phyloP scores from a whole-genome alignment of 37 sponge, comb jelly and placozoan species.

The Corticium candelabrum region DNA sequence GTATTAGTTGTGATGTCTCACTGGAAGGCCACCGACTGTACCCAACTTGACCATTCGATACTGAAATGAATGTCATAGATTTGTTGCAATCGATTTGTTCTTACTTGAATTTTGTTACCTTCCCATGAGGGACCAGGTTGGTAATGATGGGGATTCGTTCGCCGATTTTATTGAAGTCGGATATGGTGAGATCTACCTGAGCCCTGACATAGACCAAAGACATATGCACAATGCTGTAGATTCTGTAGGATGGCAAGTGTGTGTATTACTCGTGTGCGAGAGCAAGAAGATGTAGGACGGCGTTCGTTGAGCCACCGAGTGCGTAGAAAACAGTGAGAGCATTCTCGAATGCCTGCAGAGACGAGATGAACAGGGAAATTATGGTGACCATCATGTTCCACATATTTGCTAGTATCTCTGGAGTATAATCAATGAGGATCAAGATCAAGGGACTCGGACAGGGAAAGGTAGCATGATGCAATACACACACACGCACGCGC shows the following conservation, averaged over 20 bases:
- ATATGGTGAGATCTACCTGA: conserved; percentile 39
- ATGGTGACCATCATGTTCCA: too few relatives aligned
- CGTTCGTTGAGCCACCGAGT: conserved; percentile 64
- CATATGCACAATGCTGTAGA: too few relatives aligned
- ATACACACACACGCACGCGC: too few relatives aligned
- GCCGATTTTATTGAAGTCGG: conserved; percentile 58
- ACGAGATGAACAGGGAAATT: neutral
- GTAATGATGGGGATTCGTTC: conserved; percentile 39
- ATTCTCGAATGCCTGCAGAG: conserved; percentile 65
- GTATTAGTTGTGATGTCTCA: neutral
- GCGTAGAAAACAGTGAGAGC: conserved; percentile 52
- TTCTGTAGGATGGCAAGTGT: too few relatives aligned
- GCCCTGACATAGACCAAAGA: too few relatives aligned
- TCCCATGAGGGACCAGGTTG: conserved; percentile 67
- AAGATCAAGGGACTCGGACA: too few relatives aligned
- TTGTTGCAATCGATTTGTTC: too few relatives aligned
- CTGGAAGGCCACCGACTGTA: conserved; percentile 54
- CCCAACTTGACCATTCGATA: conserved; percentile 61
- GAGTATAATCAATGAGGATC: too few relatives aligned
- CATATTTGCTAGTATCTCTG: too few relatives aligned
- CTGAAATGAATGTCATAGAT: too few relatives aligned
- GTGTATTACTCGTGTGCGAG: conserved; percentile 53
- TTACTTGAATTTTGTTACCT: too few relatives aligned
- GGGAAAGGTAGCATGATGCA: too few relatives aligned
- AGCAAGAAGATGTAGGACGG: conserved; percentile 59